These are phyloP conservation scores for Clamator glandarius DNA, from an alignment of 2,797 vertebrate species.

Conservation along the genomic window DNA sequence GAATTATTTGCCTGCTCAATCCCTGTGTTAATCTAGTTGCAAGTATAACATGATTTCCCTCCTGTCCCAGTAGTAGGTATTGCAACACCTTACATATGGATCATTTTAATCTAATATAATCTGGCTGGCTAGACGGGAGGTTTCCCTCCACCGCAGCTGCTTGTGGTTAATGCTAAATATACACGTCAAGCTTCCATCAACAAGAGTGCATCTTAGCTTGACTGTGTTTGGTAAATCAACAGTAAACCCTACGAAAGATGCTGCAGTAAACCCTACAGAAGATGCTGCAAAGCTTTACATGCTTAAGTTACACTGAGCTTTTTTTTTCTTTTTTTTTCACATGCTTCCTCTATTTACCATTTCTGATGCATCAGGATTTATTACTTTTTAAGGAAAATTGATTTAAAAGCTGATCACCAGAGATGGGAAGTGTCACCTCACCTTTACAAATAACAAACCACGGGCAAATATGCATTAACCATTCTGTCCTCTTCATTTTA, in stretches of 20 bases:
- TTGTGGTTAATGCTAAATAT: slow-evolving; percentile 66
- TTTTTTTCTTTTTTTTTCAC: not conserved
- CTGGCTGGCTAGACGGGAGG: slow-evolving; percentile 62
- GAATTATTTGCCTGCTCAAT: slow-evolving; percentile 60
- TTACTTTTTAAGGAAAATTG: not conserved
- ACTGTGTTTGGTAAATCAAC: slow-evolving; percentile 39
- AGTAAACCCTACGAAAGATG: slow-evolving; percentile 40
- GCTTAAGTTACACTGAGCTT: not conserved
- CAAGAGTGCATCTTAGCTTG: slow-evolving; percentile 24
- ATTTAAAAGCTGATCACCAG: not conserved
- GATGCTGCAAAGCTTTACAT: slow-evolving; percentile 28
- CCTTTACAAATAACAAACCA: not conserved
- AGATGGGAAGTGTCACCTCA: not conserved
- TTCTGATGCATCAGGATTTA: not conserved
- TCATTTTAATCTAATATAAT: slow-evolving; percentile 74
- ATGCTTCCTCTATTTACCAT: not conserved
- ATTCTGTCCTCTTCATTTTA: not conserved
- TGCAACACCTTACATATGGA: slow-evolving; percentile 68
- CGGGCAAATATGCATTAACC: not conserved
- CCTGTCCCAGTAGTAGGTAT: slow-evolving; percentile 53
- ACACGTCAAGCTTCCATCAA: slow-evolving; percentile 55
- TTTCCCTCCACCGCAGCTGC: slow-evolving; percentile 49
- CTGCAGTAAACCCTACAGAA: not conserved
- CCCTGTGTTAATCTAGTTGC: slow-evolving; percentile 70
- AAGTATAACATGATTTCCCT: slow-evolving; percentile 69